Percentiles rank a stretch among this genome's conserved stretches.
Evolutionary conservation across 2,888 invertebrate species (phyloP).

Genomic region (Drosophila meridiana): DNA sequence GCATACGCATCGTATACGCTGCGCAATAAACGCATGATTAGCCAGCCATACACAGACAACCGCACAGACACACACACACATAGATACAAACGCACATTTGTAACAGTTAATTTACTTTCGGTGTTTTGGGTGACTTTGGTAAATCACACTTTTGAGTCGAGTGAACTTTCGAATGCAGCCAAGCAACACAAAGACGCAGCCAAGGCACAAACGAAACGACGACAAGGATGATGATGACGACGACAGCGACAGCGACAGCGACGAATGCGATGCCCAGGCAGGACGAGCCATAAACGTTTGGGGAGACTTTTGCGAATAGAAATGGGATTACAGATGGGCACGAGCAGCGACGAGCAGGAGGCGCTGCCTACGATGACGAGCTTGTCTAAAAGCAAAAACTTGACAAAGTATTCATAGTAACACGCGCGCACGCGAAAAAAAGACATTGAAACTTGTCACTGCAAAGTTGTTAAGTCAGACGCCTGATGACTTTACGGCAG

Average conservation of each 20-base stretch:
- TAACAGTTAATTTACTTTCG: constrained; percentile 75
- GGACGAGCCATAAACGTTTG: constrained; percentile 13
- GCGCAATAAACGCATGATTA: constrained; percentile 49
- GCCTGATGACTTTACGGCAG: constrained; percentile 73
- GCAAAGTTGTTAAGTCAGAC: constrained; percentile 79
- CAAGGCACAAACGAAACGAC: constrained; percentile 31
- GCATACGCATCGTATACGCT: constrained; percentile 39
- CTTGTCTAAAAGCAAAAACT: constrained; percentile 68
- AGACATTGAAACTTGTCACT: constrained; percentile 75
- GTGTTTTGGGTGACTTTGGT: constrained; percentile 67
- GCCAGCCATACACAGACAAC: constrained; percentile 24
- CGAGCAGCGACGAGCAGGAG: constrained; percentile 14
- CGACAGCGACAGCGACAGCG: not conserved
- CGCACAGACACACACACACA: constrained; percentile 13
- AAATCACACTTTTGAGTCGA: constrained; percentile 61
- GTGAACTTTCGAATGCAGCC: constrained; percentile 53
- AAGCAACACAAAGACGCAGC: constrained; percentile 37
- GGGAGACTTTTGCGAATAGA: constrained; percentile 6
- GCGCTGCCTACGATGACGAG: constrained; percentile 33
- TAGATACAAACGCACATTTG: constrained; percentile 43
- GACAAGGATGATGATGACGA: constrained; percentile 22
- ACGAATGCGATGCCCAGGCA: constrained; percentile 8
- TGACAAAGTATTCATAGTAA: constrained; percentile 77
- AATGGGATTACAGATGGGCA: constrained; percentile 21
- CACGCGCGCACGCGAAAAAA: constrained; percentile 50